Conservation (phyloP, 2,797 vertebrate genomes). For the Mormyrops boulengeri region DNA sequence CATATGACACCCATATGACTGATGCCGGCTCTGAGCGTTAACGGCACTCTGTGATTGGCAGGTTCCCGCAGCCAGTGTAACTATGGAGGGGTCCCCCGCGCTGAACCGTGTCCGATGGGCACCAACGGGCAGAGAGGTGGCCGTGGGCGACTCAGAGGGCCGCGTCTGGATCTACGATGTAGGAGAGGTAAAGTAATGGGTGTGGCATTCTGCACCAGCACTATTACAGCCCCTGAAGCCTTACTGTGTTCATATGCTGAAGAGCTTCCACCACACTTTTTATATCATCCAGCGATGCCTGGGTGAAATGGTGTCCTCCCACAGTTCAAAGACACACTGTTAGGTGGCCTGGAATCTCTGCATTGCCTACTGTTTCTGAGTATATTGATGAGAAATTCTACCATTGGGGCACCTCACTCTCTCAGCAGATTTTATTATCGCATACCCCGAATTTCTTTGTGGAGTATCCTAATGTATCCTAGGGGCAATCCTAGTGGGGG, state of each 20-base stretch:
- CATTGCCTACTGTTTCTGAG: background rate
- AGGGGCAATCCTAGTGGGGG: background rate
- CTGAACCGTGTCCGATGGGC: conserved; percentile 94
- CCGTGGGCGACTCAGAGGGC: conserved; percentile 94
- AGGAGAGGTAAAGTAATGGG: conserved; percentile 75
- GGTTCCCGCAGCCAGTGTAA: conserved; percentile 92
- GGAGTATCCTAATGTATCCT: too few relatives aligned
- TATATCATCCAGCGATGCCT: background rate
- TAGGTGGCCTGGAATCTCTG: background rate
- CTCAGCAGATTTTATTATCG: background rate
- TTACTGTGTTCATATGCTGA: background rate
- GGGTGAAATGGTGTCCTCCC: background rate
- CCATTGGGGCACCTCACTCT: background rate
- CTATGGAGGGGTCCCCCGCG: conserved; percentile 85
- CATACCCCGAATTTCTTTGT: background rate
- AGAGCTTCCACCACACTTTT: background rate
- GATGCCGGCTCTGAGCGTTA: background rate
- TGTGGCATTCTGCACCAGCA: background rate
- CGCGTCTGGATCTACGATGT: conserved; percentile 94
- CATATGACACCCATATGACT: background rate
- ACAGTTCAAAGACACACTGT: background rate
- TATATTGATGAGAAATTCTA: background rate
- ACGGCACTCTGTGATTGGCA: conserved; percentile 36
- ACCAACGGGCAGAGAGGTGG: conserved; percentile 86
- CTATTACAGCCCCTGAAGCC: background rate